Conservation (phyloP, 2,888 invertebrate species). For the Odontomyia ornata region DNA sequence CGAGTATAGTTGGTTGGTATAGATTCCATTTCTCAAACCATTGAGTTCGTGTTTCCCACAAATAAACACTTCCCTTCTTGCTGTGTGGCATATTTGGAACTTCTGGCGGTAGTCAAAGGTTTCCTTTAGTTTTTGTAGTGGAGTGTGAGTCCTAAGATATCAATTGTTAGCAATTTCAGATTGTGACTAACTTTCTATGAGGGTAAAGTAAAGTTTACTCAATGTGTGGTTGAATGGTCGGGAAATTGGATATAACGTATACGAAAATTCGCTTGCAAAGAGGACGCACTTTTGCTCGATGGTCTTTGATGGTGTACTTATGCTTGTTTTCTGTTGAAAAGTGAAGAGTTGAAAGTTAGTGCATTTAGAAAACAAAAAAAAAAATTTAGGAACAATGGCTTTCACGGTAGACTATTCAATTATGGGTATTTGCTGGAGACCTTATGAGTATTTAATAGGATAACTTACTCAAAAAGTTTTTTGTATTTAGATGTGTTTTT, state of each 20-base stretch:
- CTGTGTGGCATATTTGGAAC: background rate
- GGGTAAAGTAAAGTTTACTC: slow-evolving; percentile 38
- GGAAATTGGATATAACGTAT: slow-evolving; percentile 32
- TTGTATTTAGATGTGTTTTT: too few species aligned
- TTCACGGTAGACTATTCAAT: too few species aligned
- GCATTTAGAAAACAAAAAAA: too few species aligned
- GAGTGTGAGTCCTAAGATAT: slow-evolving; percentile 19
- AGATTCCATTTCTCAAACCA: slow-evolving; percentile 29
- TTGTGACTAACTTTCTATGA: slow-evolving; percentile 28
- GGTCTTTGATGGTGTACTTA: background rate
- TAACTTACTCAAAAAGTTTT: too few species aligned
- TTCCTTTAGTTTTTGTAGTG: background rate
- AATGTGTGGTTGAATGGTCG: slow-evolving; percentile 29
- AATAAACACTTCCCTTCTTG: slow-evolving; percentile 5
- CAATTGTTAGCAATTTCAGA: slow-evolving; percentile 37
- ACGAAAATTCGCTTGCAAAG: background rate
- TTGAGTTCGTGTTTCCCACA: slow-evolving; percentile 21
- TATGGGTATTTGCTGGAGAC: too few species aligned
- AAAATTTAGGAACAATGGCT: too few species aligned
- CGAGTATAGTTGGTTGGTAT: background rate
- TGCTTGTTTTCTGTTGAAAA: background rate
- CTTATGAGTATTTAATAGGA: too few species aligned
- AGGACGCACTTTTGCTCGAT: background rate
- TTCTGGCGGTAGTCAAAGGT: background rate
- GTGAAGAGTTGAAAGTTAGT: too few species aligned